phyloP scores from a whole-genome alignment of 2,113 vertebrate genomes.

The Aegypius monachus region DNA sequence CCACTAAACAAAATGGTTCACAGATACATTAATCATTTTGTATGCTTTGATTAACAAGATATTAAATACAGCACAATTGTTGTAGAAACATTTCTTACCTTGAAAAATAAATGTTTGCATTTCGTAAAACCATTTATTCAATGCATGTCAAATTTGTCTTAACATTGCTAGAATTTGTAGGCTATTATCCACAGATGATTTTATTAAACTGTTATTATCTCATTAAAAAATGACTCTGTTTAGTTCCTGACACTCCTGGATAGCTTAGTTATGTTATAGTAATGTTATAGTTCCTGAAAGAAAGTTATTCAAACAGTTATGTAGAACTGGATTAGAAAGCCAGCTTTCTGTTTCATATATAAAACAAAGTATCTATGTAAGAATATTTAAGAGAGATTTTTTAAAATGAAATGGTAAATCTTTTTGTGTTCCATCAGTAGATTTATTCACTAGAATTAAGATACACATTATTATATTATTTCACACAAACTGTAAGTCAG shows the following conservation, averaged over 20 bases:
- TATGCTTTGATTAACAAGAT: neutral
- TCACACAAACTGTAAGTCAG: neutral
- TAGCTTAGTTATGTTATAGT: neutral
- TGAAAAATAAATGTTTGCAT: neutral
- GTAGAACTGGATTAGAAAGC: neutral
- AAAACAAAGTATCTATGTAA: neutral
- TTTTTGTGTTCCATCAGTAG: neutral
- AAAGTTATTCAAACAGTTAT: neutral
- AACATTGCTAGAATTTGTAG: neutral
- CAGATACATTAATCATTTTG: neutral
- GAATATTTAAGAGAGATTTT: neutral
- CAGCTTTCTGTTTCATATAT: neutral
- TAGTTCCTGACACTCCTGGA: neutral
- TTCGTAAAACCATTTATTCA: neutral
- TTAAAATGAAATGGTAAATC: neutral
- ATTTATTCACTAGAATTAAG: neutral
- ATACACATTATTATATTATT: neutral
- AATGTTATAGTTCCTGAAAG: neutral
- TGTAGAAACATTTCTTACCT: neutral
- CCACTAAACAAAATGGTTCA: conserved; percentile 13
- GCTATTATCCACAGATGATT: neutral
- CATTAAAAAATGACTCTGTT: neutral
- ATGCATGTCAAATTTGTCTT: neutral
- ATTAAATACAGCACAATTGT: neutral
- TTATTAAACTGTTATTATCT: neutral